phyloP scores from a whole-genome alignment of 2,888 invertebrate species.

The Matsumyia berberina region DNA sequence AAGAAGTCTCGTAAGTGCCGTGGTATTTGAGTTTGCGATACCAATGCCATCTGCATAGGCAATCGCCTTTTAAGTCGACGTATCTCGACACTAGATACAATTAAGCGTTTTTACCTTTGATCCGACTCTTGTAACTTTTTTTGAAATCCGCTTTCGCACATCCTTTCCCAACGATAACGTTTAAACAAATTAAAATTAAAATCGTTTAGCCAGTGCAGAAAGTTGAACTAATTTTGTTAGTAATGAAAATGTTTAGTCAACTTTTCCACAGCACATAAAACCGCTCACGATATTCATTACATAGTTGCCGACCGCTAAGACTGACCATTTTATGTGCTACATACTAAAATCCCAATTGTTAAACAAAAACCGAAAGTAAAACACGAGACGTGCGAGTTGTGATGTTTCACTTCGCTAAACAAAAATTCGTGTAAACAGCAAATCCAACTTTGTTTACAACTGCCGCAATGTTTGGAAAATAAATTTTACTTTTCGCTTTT shows the following conservation, averaged over 20 bases:
- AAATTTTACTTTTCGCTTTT: not conserved
- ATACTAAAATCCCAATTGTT: slow-evolving; percentile 17
- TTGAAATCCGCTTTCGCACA: not conserved
- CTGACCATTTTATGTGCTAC: slow-evolving; percentile 15
- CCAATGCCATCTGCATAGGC: too few species aligned
- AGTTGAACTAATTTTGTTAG: not conserved
- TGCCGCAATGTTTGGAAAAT: slow-evolving; percentile 17
- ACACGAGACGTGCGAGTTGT: slow-evolving; percentile 16
- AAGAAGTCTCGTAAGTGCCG: too few species aligned
- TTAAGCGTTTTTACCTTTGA: too few species aligned
- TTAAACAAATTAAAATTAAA: slow-evolving; percentile 2
- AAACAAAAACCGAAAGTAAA: slow-evolving; percentile 43
- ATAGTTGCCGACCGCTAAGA: slow-evolving; percentile 1
- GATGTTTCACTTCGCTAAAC: slow-evolving; percentile 37
- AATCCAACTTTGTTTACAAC: slow-evolving; percentile 48
- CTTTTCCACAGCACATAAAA: slow-evolving; percentile 1
- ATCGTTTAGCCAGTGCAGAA: not conserved
- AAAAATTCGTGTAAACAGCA: slow-evolving; percentile 49
- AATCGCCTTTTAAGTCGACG: too few species aligned
- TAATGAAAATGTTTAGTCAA: not conserved
- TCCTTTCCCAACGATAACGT: not conserved
- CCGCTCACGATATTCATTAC: not conserved
- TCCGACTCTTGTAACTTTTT: too few species aligned
- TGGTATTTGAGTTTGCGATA: too few species aligned
- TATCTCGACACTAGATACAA: too few species aligned